A percentile compares a stretch with the other conserved stretches of the same genome.
Evolutionary conservation across 2,113 vertebrate species (phyloP).

Genomic region (Chamaea fasciata): DNA sequence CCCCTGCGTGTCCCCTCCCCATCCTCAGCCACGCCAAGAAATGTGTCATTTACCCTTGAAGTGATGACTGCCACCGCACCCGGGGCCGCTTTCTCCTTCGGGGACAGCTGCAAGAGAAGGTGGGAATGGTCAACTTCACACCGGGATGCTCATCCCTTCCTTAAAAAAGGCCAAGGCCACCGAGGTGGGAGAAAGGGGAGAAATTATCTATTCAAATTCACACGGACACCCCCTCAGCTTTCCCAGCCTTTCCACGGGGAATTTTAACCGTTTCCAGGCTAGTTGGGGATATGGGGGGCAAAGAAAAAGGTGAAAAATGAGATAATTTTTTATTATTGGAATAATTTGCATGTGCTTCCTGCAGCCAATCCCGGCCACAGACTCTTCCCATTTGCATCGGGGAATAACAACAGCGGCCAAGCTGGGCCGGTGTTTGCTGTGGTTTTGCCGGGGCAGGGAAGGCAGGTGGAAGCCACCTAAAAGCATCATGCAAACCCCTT

Average conservation of each 20-base stretch:
- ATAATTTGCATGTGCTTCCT: conserved; percentile 83
- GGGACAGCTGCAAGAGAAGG: conserved; percentile 53
- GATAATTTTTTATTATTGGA: neutral
- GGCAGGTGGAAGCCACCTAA: conserved; percentile 51
- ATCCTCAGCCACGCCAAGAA: neutral
- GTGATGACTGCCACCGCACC: conserved; percentile 52
- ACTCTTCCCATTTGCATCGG: conserved; percentile 83
- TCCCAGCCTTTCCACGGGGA: neutral
- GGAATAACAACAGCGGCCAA: conserved; percentile 58
- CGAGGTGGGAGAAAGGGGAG: conserved; percentile 24
- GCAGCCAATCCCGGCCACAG: conserved; percentile 77
- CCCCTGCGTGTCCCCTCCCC: neutral
- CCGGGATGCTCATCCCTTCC: neutral
- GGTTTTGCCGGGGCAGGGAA: conserved; percentile 32
- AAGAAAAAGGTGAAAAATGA: neutral
- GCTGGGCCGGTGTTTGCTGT: conserved; percentile 27
- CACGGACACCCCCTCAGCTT: neutral
- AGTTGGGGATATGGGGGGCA: fast-evolving
- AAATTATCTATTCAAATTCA: conserved; percentile 63
- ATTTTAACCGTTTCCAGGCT: conserved; percentile 66
- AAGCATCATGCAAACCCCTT: neutral
- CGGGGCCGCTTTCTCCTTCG: conserved; percentile 46
- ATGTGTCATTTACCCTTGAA: conserved; percentile 64
- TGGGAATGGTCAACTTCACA: conserved; percentile 25
- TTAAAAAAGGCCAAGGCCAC: neutral